Evolutionary conservation across 2,113 vertebrate genomes (phyloP), one percentile per base, ranked within the genome.

Genomic region (Bubalus kerabau): DNA sequence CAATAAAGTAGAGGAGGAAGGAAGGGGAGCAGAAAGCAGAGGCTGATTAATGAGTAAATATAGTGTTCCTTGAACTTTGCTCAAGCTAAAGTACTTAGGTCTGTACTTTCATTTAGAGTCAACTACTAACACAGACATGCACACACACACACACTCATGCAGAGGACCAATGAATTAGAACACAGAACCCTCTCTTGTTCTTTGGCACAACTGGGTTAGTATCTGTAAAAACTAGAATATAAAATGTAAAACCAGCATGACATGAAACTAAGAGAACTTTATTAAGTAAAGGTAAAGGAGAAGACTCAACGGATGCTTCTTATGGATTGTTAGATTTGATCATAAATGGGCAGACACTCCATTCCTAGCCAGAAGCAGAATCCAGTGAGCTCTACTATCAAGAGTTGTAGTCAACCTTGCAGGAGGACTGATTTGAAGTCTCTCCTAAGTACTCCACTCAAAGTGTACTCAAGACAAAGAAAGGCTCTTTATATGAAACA

Each of bases 381-480:
- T 81, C 84, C 92, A 98, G 96, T 98, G 96, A 98, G 46, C 80
- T 97, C 96, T 95, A 94, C 76, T 71, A 88, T 88, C 87, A 97
- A 97, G 95, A 92, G 76, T 94, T 95, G 92, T 89, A 94, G 90
- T 96, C 97, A 98, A 96, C 96, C 96, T 9, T 98, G 96, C 88
- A 59, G 92, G 87, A 97, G 95, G 93, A 95, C 50, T 78, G 93
- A 13, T 96, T 98, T 93, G 98, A 97, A 97, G 94, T 94, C 86
- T 90, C 94, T 59, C 96, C 98, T 97, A 32, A 97, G 23, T 0
- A 71, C 14, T 95, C 90, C 43, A 36, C 23, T 71, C 86, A 1
- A 97, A 97, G 94, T 86, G 3, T 7, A 7, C 7, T 0, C 56
- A 84, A 96, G 78, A 98, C 97, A 98, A 98, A 98, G 64, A 71